These are phyloP conservation scores for Phyto melanocephala DNA, from an alignment of 2,888 invertebrate species.

Conservation along the genomic window DNA sequence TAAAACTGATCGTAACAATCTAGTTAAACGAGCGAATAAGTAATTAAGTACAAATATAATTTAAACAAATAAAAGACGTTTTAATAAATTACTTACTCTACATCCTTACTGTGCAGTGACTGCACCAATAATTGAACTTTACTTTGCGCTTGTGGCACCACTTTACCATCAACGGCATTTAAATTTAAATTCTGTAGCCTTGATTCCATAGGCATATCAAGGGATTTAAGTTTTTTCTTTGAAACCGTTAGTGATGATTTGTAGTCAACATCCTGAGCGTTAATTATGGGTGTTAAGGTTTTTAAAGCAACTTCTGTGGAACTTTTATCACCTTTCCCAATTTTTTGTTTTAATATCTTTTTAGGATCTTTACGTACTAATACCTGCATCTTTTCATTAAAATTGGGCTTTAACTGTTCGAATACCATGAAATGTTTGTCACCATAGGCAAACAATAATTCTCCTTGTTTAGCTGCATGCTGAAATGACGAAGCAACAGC, in stretches of 20 bases:
- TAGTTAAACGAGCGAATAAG: constrained; percentile 67
- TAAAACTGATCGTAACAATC: constrained; percentile 87
- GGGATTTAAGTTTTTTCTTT: constrained; percentile 71
- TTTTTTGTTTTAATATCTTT: constrained; percentile 66
- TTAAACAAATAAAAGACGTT: too few species aligned
- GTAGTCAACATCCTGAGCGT: constrained; percentile 73
- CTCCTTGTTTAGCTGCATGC: constrained; percentile 74
- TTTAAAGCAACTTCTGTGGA: constrained; percentile 69
- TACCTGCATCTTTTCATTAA: constrained; percentile 80
- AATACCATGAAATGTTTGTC: constrained; percentile 81
- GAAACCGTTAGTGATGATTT: constrained; percentile 70
- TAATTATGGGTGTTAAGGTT: constrained; percentile 71
- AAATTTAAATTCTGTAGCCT: constrained; percentile 89
- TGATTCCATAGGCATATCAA: constrained; percentile 86
- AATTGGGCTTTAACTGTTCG: constrained; percentile 81
- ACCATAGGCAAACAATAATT: constrained; percentile 82
- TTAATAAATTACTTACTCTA: constrained; percentile 78
- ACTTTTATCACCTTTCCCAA: constrained; percentile 65
- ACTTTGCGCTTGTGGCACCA: constrained; percentile 82
- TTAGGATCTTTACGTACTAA: constrained; percentile 76
- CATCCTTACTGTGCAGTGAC: constrained; percentile 92
- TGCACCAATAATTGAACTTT: constrained; percentile 89
- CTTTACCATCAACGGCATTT: constrained; percentile 78
- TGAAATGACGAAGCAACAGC: constrained; percentile 79
- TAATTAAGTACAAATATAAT: background rate